phyloP scores from a whole-genome alignment of 2,113 vertebrate genomes.

The Xenus cinereus region DNA sequence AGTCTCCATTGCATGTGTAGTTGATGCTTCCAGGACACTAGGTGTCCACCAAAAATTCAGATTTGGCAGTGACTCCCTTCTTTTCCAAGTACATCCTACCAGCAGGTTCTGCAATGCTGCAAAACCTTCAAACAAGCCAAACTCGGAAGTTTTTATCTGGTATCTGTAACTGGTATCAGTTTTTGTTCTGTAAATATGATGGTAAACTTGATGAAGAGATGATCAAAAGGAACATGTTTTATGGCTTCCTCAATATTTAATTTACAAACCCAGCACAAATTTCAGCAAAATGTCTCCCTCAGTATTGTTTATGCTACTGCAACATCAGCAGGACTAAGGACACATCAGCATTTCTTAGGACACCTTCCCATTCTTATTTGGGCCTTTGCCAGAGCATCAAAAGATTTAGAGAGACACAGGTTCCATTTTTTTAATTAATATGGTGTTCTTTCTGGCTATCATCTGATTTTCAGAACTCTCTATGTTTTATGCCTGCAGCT shows the following conservation, averaged over 20 bases:
- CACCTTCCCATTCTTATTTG: background rate
- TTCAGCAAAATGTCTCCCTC: background rate
- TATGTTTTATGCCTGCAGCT: background rate
- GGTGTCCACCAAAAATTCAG: background rate
- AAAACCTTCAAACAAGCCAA: background rate
- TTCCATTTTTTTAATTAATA: background rate
- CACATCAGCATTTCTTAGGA: background rate
- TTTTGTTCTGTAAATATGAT: background rate
- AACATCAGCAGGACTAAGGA: background rate
- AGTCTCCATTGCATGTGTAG: background rate
- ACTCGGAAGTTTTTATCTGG: background rate
- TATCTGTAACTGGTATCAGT: background rate
- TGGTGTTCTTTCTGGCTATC: background rate
- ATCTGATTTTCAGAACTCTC: background rate
- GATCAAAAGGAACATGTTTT: background rate
- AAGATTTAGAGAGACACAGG: background rate
- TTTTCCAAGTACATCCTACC: background rate
- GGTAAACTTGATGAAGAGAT: background rate
- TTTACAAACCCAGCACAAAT: background rate
- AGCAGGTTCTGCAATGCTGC: background rate
- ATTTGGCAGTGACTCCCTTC: background rate
- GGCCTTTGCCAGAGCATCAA: background rate
- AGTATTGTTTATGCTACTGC: background rate
- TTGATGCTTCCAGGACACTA: background rate
- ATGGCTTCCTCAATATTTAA: background rate